Percentiles rank a stretch among this genome's conserved stretches.
These are phyloP conservation scores for Epizoanthus scotinus DNA, from an alignment of 92 coral and sea anemone species.

Conservation along the genomic window DNA sequence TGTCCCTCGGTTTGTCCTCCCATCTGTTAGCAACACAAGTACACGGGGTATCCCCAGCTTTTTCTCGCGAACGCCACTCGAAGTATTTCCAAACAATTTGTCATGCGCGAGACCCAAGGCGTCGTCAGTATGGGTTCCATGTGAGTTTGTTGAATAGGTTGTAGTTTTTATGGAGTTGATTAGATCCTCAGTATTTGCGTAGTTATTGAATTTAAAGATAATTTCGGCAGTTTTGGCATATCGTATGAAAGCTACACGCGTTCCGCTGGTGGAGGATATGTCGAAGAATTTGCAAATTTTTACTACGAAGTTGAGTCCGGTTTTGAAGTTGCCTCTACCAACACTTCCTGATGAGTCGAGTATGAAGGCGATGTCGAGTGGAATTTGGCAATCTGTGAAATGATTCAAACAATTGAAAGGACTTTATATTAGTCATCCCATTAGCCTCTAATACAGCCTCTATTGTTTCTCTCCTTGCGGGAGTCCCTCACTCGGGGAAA, in stretches of 20 bases:
- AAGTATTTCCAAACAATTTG: slow-evolving; percentile 41
- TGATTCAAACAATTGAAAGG: not conserved
- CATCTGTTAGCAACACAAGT: slow-evolving; percentile 71
- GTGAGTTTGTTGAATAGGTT: slow-evolving; percentile 5
- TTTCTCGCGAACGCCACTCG: slow-evolving; percentile 56
- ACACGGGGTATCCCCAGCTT: slow-evolving; percentile 58
- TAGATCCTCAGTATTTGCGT: slow-evolving; percentile 46
- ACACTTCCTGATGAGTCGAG: slow-evolving; percentile 74
- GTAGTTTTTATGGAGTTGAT: slow-evolving; percentile 43
- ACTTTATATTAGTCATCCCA: not conserved
- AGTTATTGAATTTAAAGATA: slow-evolving; percentile 55
- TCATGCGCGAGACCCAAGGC: slow-evolving; percentile 50
- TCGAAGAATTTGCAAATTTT: slow-evolving; percentile 52
- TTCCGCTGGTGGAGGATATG: slow-evolving; percentile 46
- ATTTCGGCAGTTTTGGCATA: slow-evolving; percentile 42
- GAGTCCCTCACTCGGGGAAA: too few species aligned
- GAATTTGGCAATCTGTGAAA: slow-evolving; percentile 60
- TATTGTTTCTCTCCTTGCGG: too few species aligned
- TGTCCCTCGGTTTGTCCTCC: slow-evolving; percentile 45
- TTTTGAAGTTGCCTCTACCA: slow-evolving; percentile 24
- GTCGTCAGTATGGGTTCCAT: slow-evolving; percentile 48
- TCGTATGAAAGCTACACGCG: slow-evolving; percentile 66
- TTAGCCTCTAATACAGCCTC: too few species aligned
- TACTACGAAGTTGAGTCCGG: slow-evolving; percentile 52
- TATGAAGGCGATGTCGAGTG: slow-evolving; percentile 65